These are phyloP conservation scores for Diadophis punctatus DNA, from an alignment of 2,113 vertebrate species.

Conservation along the genomic window DNA sequence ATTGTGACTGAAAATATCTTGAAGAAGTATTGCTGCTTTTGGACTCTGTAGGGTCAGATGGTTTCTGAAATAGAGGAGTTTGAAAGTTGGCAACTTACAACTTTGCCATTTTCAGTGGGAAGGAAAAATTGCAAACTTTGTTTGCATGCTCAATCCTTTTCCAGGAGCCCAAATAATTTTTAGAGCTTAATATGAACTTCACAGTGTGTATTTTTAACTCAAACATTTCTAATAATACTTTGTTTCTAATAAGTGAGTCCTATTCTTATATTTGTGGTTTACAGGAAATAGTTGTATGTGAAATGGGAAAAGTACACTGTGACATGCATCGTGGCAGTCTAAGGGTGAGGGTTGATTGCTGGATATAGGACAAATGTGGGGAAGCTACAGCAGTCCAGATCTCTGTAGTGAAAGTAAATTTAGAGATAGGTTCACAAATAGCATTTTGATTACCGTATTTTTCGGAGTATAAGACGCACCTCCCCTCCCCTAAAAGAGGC, in stretches of 20 bases:
- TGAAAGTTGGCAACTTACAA: background rate
- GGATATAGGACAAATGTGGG: background rate
- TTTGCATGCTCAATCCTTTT: background rate
- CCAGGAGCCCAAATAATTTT: background rate
- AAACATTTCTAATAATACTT: background rate
- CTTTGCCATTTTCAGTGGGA: background rate
- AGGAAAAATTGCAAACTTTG: background rate
- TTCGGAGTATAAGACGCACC: no score
- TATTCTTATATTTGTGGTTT: background rate
- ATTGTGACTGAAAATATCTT: background rate
- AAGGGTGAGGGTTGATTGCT: background rate
- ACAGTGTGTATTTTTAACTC: background rate
- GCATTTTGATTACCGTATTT: background rate
- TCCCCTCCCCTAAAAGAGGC: no score
- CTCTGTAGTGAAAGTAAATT: background rate
- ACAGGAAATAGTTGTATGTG: background rate
- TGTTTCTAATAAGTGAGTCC: background rate
- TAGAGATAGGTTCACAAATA: background rate
- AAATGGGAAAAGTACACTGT: background rate
- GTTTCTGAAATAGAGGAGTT: background rate
- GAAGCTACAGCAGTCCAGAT: background rate
- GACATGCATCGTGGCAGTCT: background rate
- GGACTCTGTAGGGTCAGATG: background rate
- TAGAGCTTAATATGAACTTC: background rate
- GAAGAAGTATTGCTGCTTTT: background rate